A percentile compares a stretch with the other conserved stretches of the same genome.
These are phyloP conservation scores for Enteromius mattozi DNA, from an alignment of 2,797 vertebrate species.

Conservation along the genomic window DNA sequence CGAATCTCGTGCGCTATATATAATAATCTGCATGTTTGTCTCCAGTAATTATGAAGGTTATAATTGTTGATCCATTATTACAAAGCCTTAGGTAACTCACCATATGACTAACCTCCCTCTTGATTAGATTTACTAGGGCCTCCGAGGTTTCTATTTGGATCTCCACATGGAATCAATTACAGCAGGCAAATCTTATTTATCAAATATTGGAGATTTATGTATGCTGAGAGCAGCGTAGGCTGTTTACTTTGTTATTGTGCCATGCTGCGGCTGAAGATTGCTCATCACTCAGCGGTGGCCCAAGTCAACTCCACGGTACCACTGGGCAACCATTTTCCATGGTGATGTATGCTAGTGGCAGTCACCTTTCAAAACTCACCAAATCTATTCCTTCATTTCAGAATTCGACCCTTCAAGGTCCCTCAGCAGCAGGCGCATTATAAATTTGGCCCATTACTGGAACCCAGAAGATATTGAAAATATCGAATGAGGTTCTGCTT, in stretches of 20 bases:
- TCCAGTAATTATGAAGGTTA: conserved; percentile 42
- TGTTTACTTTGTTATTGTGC: conserved; percentile 49
- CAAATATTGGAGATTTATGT: conserved; percentile 56
- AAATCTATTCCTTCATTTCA: conserved; percentile 61
- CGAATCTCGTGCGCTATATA: background rate
- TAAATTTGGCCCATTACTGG: conserved; percentile 64
- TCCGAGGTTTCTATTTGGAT: conserved; percentile 71
- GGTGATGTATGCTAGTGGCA: conserved; percentile 40
- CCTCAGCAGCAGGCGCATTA: conserved; percentile 62
- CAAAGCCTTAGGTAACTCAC: conserved; percentile 44
- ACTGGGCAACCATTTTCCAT: conserved; percentile 46
- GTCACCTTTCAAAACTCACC: conserved; percentile 52
- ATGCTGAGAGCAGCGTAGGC: conserved; percentile 57
- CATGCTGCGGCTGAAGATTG: conserved; percentile 65
- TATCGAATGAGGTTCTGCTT: conserved; percentile 40
- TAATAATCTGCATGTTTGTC: conserved; percentile 31
- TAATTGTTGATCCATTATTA: conserved; percentile 52
- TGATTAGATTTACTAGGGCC: conserved; percentile 70
- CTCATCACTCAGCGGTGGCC: conserved; percentile 64
- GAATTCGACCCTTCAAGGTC: conserved; percentile 71
- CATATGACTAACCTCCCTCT: conserved; percentile 55
- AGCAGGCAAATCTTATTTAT: conserved; percentile 70
- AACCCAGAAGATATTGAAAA: conserved; percentile 53
- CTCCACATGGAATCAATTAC: conserved; percentile 71
- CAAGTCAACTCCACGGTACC: conserved; percentile 31